phyloP scores from a whole-genome alignment of 2,797 vertebrate genomes.

The Etheostoma nigrum region DNA sequence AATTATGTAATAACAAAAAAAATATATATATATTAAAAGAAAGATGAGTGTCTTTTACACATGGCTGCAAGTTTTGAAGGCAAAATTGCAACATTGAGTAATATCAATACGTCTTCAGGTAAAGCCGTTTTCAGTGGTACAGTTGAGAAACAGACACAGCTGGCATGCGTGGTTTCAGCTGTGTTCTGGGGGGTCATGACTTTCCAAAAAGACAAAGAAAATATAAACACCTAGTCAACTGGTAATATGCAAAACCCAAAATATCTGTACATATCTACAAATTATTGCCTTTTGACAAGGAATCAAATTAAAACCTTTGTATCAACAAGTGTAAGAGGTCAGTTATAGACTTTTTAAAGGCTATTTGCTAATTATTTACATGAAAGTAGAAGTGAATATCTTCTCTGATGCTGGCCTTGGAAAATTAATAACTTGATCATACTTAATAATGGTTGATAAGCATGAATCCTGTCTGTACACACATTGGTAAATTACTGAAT shows the following conservation, averaged over 20 bases:
- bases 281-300: conserved; percentile 98
- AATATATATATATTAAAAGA: conserved; percentile 42
- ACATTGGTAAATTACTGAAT: conserved; percentile 50
- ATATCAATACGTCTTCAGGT: conserved; percentile 89
- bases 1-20: conserved; percentile 54
- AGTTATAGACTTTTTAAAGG: conserved; percentile 85
- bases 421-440: conserved; percentile 61
- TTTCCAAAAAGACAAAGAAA: conserved; percentile 71
- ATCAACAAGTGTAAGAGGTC: conserved; percentile 87
- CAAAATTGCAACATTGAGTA: conserved; percentile 71
- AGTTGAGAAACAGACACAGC: conserved; percentile 87
- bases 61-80: conserved; percentile 69
- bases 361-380: conserved; percentile 86
- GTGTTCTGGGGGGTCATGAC: conserved; percentile 74
- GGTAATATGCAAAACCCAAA: conserved; percentile 77
- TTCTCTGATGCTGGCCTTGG: conserved; percentile 64
- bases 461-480: conserved; percentile 60
- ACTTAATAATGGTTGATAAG: conserved; percentile 52
- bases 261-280: conserved; percentile 93
- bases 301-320: conserved; percentile 92
- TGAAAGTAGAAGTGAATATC: conserved; percentile 67
- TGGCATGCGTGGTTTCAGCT: conserved; percentile 92
- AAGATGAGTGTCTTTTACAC: conserved; percentile 74
- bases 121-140: conserved; percentile 90
- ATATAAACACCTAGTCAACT: conserved; percentile 67